Evolutionary conservation across 2,113 vertebrate species (phyloP), one percentile per base, ranked within the genome.

Genomic region (Scomber scombrus): DNA sequence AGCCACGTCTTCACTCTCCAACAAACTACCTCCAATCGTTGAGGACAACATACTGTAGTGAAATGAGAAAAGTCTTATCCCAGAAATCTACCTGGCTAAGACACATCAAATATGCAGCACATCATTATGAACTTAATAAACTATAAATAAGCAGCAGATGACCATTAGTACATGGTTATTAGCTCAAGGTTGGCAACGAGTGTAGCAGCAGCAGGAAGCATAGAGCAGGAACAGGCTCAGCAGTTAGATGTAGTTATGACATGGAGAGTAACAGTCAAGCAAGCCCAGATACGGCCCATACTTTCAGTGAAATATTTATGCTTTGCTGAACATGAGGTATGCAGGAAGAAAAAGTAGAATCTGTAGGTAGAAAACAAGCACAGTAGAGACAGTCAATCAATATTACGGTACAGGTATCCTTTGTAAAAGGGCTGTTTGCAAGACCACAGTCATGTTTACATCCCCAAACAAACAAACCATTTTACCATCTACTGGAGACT

Each of bases 231-330:
- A 49, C 57, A 70, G 49, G 56, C 34, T 55, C 21, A 77, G 52
- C 21, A 45, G 23, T 18, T 46, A 31, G 31, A 54, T 43, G 47
- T 29, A 3, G 18, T 61, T 26, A 45, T 46, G 15, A 18, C 3
- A 61, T 46, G 1, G 51, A 43, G 9, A 50, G 58, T 50, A 58
- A 70, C 70, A 40, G 9, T 40, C 34, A 63, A 49, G 18, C 65
- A 9, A 43, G 21, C 21, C 31, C 34, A 61, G 47, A 31, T 54
- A 54, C 10, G 31, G 43, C 13, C 47, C 55, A 60, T 34, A 46
- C 64, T 45, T 60, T 52, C 55, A 49, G 11, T 51, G 26, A 45
- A 61, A 69, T 46, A 12, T 69, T 31, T 47, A 16, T 40, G 34
- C 34, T 40, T 40, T 40, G 34, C 58, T 23, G 12, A 56, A 56